These are phyloP conservation scores for Drosophila villosipedis DNA, from an alignment of 2,888 invertebrate species.

Conservation along the genomic window DNA sequence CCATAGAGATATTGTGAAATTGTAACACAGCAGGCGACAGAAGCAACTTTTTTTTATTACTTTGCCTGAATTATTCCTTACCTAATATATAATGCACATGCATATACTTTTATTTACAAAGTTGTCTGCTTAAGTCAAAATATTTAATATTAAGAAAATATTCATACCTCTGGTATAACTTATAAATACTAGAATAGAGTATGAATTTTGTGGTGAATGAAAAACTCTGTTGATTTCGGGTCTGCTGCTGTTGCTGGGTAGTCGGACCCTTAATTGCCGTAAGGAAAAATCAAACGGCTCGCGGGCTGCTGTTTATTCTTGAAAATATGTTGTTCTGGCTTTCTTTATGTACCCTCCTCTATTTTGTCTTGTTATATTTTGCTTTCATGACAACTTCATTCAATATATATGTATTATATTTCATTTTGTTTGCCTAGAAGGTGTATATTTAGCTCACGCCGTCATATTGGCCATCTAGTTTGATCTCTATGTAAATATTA, in stretches of 20 bases:
- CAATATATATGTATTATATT: neutral
- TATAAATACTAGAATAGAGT: neutral
- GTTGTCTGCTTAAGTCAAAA: neutral
- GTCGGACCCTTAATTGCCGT: constrained; percentile 21
- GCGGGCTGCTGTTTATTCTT: neutral
- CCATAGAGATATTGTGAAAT: constrained; percentile 12
- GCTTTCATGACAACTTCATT: constrained; percentile 11
- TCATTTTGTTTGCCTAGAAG: neutral
- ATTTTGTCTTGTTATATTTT: constrained; percentile 19
- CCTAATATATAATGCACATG: neutral
- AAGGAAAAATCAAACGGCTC: constrained; percentile 31
- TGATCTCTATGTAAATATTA: neutral
- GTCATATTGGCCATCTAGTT: neutral
- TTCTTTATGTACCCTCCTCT: neutral
- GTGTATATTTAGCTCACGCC: neutral
- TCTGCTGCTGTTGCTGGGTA: neutral
- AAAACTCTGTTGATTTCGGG: neutral
- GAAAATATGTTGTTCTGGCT: constrained; percentile 17
- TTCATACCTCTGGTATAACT: neutral
- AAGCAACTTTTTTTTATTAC: neutral
- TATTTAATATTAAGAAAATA: neutral
- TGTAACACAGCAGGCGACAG: neutral
- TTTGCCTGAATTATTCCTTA: neutral
- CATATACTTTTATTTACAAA: neutral
- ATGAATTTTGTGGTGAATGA: constrained; percentile 1